phyloP scores from a whole-genome alignment of 2,888 invertebrate genomes.

The Choreutis nemorana region DNA sequence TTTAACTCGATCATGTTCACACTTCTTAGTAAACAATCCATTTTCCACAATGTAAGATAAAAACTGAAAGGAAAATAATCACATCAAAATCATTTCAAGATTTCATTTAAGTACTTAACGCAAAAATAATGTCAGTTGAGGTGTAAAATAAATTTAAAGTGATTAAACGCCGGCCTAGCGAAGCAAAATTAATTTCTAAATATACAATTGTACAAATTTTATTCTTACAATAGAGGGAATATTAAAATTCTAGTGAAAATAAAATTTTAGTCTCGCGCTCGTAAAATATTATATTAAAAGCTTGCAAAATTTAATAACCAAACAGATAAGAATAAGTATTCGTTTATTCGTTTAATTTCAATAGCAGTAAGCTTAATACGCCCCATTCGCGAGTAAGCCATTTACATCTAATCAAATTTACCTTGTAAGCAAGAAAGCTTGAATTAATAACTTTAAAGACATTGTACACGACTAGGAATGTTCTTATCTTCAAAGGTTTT shows the following conservation, averaged over 20 bases:
- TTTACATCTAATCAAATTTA: too few species aligned
- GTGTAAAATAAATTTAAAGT: neutral
- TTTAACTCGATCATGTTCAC: constrained; percentile 20
- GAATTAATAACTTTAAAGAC: constrained; percentile 68
- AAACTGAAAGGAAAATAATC: constrained; percentile 17
- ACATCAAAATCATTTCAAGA: neutral
- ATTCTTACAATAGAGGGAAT: too few species aligned
- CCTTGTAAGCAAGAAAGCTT: constrained; percentile 56
- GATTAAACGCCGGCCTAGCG: neutral
- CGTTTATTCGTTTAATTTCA: too few species aligned
- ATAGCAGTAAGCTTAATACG: too few species aligned
- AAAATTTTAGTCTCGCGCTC: too few species aligned
- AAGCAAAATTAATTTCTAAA: neutral
- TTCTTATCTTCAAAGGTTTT: constrained; percentile 65
- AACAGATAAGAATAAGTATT: too few species aligned
- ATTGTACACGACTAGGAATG: constrained; percentile 70
- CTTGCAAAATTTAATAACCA: too few species aligned
- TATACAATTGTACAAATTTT: too few species aligned
- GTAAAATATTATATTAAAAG: too few species aligned
- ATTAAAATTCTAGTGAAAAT: too few species aligned
- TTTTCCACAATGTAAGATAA: constrained; percentile 19
- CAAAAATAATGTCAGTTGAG: neutral
- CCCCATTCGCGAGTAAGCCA: too few species aligned
- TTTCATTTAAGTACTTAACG: neutral
- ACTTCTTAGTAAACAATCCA: constrained; percentile 24